phyloP scores from a whole-genome alignment of 2,888 invertebrate genomes.

The Scaptomyza polygonia region DNA sequence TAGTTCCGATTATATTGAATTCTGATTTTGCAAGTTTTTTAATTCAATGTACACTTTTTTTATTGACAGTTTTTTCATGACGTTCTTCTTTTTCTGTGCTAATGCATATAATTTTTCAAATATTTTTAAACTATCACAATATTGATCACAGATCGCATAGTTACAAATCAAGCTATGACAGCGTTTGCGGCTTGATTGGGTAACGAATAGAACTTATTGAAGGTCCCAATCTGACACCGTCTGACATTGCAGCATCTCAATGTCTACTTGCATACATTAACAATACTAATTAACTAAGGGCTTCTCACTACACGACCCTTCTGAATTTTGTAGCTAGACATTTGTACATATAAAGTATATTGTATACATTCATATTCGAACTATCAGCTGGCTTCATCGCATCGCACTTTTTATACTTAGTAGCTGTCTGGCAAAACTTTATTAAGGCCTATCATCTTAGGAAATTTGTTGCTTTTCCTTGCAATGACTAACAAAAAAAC shows the following conservation, averaged over 20 bases:
- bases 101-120: background rate
- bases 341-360: background rate
- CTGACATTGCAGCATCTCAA: slow-evolving; percentile 51
- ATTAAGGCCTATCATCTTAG: slow-evolving; percentile 22
- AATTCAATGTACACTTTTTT: too few species aligned
- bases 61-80: too few species aligned
- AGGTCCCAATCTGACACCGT: slow-evolving; percentile 51
- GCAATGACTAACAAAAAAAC: slow-evolving; percentile 69
- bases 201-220: slow-evolving; percentile 14
- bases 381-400: slow-evolving; percentile 53
- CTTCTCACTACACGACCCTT: too few species aligned
- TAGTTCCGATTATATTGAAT: background rate
- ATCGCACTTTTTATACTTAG: slow-evolving; percentile 56
- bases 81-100: too few species aligned
- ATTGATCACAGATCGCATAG: slow-evolving; percentile 17
- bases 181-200: slow-evolving; percentile 49
- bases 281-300: too few species aligned
- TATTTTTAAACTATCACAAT: slow-evolving; percentile 1
- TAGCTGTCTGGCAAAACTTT: slow-evolving; percentile 67
- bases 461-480: slow-evolving; percentile 32
- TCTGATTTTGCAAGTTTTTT: background rate
- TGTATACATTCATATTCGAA: slow-evolving; percentile 9
- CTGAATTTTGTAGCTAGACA: background rate
- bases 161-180: slow-evolving; percentile 27
- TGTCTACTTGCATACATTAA: slow-evolving; percentile 17